Evolutionary conservation across 2,888 invertebrate species (phyloP).

Genomic region (Chirona hameri): DNA sequence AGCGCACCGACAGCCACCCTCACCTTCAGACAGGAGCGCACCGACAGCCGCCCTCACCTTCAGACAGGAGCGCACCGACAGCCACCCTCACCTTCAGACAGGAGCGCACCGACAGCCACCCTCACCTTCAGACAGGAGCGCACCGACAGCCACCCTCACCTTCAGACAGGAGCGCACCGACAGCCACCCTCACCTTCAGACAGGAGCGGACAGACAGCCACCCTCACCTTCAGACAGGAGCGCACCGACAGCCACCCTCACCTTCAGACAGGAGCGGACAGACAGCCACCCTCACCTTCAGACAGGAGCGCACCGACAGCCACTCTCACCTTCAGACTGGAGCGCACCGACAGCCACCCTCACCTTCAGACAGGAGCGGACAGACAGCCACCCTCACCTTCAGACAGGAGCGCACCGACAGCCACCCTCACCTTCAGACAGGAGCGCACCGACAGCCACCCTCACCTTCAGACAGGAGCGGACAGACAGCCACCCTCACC

Average conservation of each 20-base stretch:
- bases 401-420: conserved; percentile 91
- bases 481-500: conserved; percentile 92
- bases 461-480: conserved; percentile 92
- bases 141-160: conserved; percentile 92
- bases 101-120: conserved; percentile 90
- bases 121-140: conserved; percentile 92
- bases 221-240: conserved; percentile 87
- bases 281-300: conserved; percentile 98
- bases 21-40: conserved; percentile 91
- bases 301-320: conserved; percentile 90
- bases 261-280: conserved; percentile 89
- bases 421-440: conserved; percentile 96
- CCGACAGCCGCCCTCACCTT: conserved; percentile 93
- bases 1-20: conserved; percentile 91
- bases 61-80: conserved; percentile 91
- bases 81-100: conserved; percentile 96
- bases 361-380: conserved; percentile 91
- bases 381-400: conserved; percentile 93
- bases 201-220: conserved; percentile 95
- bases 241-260: conserved; percentile 92
- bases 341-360: conserved; percentile 91
- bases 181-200: conserved; percentile 90
- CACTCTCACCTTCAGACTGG: conserved; percentile 95
- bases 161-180: conserved; percentile 92
- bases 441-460: conserved; percentile 90